A percentile compares a stretch with the other conserved stretches of the same genome.
These are phyloP conservation scores for Scolanthus callimorphus DNA, from an alignment of 92 coral and sea anemone genomes.

Conservation along the genomic window DNA sequence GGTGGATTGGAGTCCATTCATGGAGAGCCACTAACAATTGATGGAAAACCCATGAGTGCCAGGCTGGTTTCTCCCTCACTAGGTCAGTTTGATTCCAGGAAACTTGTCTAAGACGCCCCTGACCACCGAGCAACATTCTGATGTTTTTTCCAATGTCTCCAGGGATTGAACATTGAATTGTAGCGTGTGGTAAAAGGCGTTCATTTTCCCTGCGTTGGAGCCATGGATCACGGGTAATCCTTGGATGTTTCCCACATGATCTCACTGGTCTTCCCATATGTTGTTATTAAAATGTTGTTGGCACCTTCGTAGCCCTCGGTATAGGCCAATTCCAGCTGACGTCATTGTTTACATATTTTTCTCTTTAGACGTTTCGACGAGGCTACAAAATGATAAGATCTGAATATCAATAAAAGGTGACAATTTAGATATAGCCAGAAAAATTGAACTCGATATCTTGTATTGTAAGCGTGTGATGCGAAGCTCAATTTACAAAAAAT, in stretches of 20 bases:
- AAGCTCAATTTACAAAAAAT: too few relatives aligned
- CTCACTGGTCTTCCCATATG: slow-evolving; percentile 29
- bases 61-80: slow-evolving; percentile 25
- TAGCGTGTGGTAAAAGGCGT: slow-evolving; percentile 45
- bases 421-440: too few relatives aligned
- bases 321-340: too few relatives aligned
- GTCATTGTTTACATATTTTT: too few relatives aligned
- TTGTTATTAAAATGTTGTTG: slow-evolving; percentile 5
- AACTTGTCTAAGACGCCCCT: slow-evolving; percentile 35
- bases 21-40: slow-evolving; percentile 32
- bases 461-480: too few relatives aligned
- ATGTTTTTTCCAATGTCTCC: slow-evolving; percentile 48
- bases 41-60: slow-evolving; percentile 62
- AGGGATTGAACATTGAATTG: slow-evolving; percentile 45
- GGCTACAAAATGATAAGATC: too few relatives aligned
- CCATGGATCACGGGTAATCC: slow-evolving; percentile 36
- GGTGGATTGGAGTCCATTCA: slow-evolving; percentile 1
- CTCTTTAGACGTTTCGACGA: too few relatives aligned
- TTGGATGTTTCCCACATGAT: too few relatives aligned
- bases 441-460: too few relatives aligned
- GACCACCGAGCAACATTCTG: slow-evolving; percentile 45
- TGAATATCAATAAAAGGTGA: too few relatives aligned
- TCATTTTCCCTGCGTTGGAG: slow-evolving; percentile 33
- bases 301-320: slow-evolving; percentile 23
- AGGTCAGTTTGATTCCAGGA: slow-evolving; percentile 18